These are phyloP conservation scores for Drosophila nr. perissopoda DNA, from an alignment of 2,888 invertebrate species.

Conservation along the genomic window DNA sequence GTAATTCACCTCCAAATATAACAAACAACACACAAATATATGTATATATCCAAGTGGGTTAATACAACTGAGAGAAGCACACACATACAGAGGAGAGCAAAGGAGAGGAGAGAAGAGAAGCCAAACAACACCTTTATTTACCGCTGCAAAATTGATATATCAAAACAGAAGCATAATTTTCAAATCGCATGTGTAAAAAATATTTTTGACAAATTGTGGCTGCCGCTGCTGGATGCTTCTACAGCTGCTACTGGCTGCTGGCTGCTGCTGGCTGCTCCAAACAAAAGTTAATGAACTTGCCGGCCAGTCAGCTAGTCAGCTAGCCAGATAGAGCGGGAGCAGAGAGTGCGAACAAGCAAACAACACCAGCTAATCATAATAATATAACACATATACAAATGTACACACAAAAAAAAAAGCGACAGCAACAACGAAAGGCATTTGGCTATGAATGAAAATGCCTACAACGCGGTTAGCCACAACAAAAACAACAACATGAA, in stretches of 20 bases:
- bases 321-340: slow-evolving; percentile 40
- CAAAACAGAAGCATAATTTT: slow-evolving; percentile 64
- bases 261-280: slow-evolving; percentile 21
- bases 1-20: slow-evolving; percentile 18
- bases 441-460: slow-evolving; percentile 70
- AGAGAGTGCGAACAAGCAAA: slow-evolving; percentile 47
- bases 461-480: slow-evolving; percentile 40
- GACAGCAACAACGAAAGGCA: slow-evolving; percentile 18
- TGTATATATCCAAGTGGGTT: slow-evolving; percentile 47
- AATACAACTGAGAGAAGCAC: slow-evolving; percentile 26
- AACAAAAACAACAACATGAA: slow-evolving; percentile 11
- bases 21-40: slow-evolving; percentile 4
- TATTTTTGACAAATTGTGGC: slow-evolving; percentile 74
- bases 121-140: not conserved
- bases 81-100: not conserved
- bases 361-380: slow-evolving; percentile 66
- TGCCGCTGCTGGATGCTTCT: slow-evolving; percentile 37
- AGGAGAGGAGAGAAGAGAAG: not conserved
- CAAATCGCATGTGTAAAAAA: slow-evolving; percentile 73
- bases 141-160: slow-evolving; percentile 28
- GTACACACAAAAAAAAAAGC: slow-evolving; percentile 30
- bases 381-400: slow-evolving; percentile 52
- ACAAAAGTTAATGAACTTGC: slow-evolving; percentile 78
- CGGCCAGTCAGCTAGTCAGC: slow-evolving; percentile 38
- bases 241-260: not conserved